Evolutionary conservation across 2,888 invertebrate species (phyloP).

Genomic region (Notodonta ziczac): DNA sequence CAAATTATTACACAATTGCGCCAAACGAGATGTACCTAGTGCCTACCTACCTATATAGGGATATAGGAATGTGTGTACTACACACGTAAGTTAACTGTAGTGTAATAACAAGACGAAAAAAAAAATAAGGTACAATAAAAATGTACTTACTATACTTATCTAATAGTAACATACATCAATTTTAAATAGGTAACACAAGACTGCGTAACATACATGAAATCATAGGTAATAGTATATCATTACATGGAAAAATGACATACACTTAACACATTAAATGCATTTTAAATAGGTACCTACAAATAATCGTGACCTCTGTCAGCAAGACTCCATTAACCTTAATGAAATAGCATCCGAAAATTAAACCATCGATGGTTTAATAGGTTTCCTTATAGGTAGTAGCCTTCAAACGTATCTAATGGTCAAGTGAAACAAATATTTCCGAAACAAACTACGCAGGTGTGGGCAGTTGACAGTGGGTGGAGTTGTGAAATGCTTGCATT

Average conservation of each 20-base stretch:
- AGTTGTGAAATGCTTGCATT: conserved; percentile 64
- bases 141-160: background rate
- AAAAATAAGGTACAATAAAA: too few relatives aligned
- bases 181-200: background rate
- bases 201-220: background rate
- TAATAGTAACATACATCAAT: background rate
- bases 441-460: conserved; percentile 58
- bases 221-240: background rate
- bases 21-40: too few relatives aligned
- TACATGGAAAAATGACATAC: too few relatives aligned
- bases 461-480: conserved; percentile 54
- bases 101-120: too few relatives aligned
- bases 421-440: conserved; percentile 48
- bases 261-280: background rate
- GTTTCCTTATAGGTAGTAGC: conserved; percentile 10
- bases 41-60: too few relatives aligned
- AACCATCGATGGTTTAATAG: conserved; percentile 9
- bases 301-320: conserved; percentile 11
- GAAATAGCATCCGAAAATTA: conserved; percentile 15
- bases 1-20: too few relatives aligned
- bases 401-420: conserved; percentile 31
- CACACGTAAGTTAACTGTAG: too few relatives aligned
- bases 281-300: conserved; percentile 7
- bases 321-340: conserved; percentile 16
- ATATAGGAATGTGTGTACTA: too few relatives aligned